phyloP scores from a whole-genome alignment of 2,888 invertebrate genomes.

The Lasioglossum vierecki region DNA sequence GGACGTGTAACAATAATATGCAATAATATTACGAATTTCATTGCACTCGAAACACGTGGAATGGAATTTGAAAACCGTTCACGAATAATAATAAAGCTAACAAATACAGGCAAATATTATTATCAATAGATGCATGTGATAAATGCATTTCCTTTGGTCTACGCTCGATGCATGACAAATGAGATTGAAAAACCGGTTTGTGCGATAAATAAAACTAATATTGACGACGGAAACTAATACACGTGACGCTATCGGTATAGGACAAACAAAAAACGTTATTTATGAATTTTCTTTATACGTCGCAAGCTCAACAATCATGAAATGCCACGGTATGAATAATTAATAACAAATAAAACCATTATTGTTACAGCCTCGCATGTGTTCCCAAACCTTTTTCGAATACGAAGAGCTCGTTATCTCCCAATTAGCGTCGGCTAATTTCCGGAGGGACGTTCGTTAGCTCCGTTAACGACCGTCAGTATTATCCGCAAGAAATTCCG shows the following conservation, averaged over 20 bases:
- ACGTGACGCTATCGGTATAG: neutral
- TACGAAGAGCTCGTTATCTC: conserved; percentile 61
- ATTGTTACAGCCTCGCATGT: conserved; percentile 10
- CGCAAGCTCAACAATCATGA: neutral
- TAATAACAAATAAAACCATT: neutral
- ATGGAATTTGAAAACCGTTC: too few relatives aligned
- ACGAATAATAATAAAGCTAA: too few relatives aligned
- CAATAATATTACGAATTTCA: too few relatives aligned
- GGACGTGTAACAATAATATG: too few relatives aligned
- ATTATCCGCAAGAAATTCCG: conserved; percentile 47
- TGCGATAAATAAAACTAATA: neutral
- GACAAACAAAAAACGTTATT: neutral
- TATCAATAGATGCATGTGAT: too few relatives aligned
- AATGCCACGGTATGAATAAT: neutral
- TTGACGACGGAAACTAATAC: neutral
- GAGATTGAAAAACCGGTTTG: neutral
- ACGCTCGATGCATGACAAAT: too few relatives aligned
- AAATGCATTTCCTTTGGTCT: too few relatives aligned
- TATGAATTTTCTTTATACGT: neutral
- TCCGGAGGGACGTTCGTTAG: conserved; percentile 53
- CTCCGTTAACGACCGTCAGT: conserved; percentile 22
- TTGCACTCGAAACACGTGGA: too few relatives aligned
- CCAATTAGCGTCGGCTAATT: conserved; percentile 69
- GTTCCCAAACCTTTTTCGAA: conserved; percentile 21
- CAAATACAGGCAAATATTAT: too few relatives aligned